phyloP scores from a whole-genome alignment of 1,140 invertebrate genomes.

The Meloidogyne hapla region DNA sequence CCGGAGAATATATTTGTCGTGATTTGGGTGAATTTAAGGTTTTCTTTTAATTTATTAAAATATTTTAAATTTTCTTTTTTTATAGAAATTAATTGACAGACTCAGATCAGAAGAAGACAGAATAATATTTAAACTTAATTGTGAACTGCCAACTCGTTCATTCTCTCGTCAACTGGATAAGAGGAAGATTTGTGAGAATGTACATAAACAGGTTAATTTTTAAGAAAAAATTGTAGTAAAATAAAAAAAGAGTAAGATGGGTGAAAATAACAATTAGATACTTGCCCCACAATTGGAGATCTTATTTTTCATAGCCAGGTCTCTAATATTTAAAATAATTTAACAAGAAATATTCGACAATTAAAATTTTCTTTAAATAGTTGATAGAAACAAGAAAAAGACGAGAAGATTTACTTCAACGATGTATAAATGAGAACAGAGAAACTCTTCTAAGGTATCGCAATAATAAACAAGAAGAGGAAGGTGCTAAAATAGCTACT shows the following conservation, averaged over 20 bases:
- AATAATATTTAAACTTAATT: constrained; percentile 47
- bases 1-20: constrained; percentile 9
- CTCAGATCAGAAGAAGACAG: constrained; percentile 38
- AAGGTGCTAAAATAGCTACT: neutral
- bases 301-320: too few species aligned
- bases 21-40: constrained; percentile 31
- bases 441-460: neutral
- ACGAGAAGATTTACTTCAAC: constrained; percentile 38
- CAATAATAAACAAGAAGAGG: neutral
- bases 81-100: constrained; percentile 43
- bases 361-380: constrained; percentile 22
- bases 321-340: too few species aligned
- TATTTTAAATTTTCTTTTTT: neutral
- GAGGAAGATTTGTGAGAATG: constrained; percentile 35
- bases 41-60: neutral
- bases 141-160: constrained; percentile 46
- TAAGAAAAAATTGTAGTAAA: too few species aligned
- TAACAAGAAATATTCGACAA: too few species aligned
- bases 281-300: too few species aligned
- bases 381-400: constrained; percentile 34
- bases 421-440: constrained; percentile 40
- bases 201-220: constrained; percentile 40
- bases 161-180: constrained; percentile 45
- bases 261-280: too few species aligned
- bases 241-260: too few species aligned